A percentile compares a stretch with the other conserved stretches of the same genome.
Conservation (phyloP, 2,113 vertebrate species). For the Oryzias melastigma region DNA sequence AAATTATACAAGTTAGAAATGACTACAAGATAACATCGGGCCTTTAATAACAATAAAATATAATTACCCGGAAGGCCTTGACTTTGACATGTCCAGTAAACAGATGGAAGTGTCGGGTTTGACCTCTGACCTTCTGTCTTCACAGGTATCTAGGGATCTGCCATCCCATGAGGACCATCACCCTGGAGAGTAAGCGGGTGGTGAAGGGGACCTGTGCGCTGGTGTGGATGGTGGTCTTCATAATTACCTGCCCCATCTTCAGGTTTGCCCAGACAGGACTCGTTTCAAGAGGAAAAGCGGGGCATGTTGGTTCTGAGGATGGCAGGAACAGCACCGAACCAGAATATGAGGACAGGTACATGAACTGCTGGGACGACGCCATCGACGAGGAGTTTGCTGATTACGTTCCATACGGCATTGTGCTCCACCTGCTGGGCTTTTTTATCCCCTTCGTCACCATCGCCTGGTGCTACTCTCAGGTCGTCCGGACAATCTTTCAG, state of each 20-base stretch:
- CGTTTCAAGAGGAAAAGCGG: slow-evolving; percentile 18
- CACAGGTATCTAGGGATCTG: slow-evolving; percentile 82
- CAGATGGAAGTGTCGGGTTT: neutral
- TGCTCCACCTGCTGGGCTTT: slow-evolving; percentile 80
- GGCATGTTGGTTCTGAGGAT: neutral
- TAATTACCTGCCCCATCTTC: slow-evolving; percentile 81
- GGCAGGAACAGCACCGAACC: slow-evolving; percentile 27
- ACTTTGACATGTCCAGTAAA: neutral
- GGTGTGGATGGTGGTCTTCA: slow-evolving; percentile 81
- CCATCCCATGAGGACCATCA: slow-evolving; percentile 80
- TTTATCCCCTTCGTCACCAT: slow-evolving; percentile 81
- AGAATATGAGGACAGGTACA: slow-evolving; percentile 40
- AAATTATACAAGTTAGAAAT: no score
- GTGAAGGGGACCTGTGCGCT: slow-evolving; percentile 77
- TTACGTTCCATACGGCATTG: slow-evolving; percentile 81
- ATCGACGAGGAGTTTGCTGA: slow-evolving; percentile 78
- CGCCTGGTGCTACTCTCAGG: slow-evolving; percentile 82
- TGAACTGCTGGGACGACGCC: slow-evolving; percentile 83
- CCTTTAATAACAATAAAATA: no score
- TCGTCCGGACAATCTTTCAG: slow-evolving; percentile 78
- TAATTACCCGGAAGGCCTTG: no score
- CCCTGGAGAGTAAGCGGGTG: slow-evolving; percentile 76
- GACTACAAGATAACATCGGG: no score
- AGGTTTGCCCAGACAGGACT: slow-evolving; percentile 79
- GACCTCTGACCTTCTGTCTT: slow-evolving; percentile 12